Conservation (phyloP, 2,113 vertebrate species). For the Apaloderma vittatum region DNA sequence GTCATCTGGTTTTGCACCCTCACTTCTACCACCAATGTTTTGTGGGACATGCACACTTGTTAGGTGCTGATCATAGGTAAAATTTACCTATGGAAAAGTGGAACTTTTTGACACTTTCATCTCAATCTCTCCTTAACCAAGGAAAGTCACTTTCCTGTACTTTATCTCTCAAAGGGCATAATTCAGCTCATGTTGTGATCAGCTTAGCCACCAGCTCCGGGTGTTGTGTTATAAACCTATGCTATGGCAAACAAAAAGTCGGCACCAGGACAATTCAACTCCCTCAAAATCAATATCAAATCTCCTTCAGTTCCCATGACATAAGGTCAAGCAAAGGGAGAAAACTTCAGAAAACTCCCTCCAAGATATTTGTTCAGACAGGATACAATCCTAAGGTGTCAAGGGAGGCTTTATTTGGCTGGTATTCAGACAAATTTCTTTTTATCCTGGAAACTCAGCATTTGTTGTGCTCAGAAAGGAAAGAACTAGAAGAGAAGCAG, state of each 20-base stretch:
- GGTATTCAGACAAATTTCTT: neutral
- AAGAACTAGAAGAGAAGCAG: neutral
- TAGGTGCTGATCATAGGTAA: neutral
- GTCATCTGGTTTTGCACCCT: neutral
- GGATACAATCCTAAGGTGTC: neutral
- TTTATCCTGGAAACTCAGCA: neutral
- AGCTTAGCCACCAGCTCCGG: neutral
- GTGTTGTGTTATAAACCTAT: fast-evolving
- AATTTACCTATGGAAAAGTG: neutral
- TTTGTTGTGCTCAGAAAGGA: neutral
- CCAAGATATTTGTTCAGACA: neutral
- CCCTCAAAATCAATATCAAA: neutral
- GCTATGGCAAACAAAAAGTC: neutral
- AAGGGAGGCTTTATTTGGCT: neutral
- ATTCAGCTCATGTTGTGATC: no score
- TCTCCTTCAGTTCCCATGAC: neutral
- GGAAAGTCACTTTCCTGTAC: neutral
- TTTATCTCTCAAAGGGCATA: neutral
- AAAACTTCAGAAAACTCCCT: neutral
- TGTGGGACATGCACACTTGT: neutral
- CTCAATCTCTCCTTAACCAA: neutral
- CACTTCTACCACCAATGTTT: fast-evolving
- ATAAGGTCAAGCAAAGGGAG: neutral
- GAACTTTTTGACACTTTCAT: neutral
- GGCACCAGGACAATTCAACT: neutral